A percentile compares a stretch with the other conserved stretches of the same genome.
Evolutionary conservation across 2,797 vertebrate genomes (phyloP).

Genomic region (Semaprochilodus insignis): DNA sequence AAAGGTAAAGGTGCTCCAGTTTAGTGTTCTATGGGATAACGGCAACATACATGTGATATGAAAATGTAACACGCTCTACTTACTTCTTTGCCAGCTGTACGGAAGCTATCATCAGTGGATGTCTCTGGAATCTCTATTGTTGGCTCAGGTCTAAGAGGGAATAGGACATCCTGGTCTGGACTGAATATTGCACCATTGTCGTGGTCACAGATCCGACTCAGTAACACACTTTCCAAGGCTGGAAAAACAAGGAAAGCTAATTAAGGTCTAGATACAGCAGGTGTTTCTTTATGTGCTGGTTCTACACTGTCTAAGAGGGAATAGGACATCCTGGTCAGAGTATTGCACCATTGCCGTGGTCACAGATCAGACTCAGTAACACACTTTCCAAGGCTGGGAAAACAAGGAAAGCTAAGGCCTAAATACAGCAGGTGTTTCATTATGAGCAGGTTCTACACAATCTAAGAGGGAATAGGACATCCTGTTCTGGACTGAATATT

Average conservation of each 20-base stretch:
- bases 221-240: constrained; percentile 81
- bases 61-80: background rate
- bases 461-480: constrained; percentile 49
- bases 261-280: background rate
- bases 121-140: constrained; percentile 30
- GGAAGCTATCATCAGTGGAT: background rate
- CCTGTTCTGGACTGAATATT: constrained; percentile 63
- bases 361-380: constrained; percentile 83
- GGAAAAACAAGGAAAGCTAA: constrained; percentile 36
- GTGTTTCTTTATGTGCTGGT: background rate
- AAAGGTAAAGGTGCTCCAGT: background rate
- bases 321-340: constrained; percentile 60
- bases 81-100: constrained; percentile 33
- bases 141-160: constrained; percentile 57
- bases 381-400: constrained; percentile 79
- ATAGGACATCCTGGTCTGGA: constrained; percentile 61
- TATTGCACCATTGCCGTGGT: constrained; percentile 65
- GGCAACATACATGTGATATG: background rate
- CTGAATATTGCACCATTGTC: constrained; percentile 64
- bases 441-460: background rate
- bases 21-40: background rate
- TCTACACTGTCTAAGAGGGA: constrained; percentile 44
- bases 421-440: background rate
- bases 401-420: background rate
- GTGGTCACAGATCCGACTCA: constrained; percentile 82